These are phyloP conservation scores for Platorchestia sp. DNA, from an alignment of 1,140 invertebrate species.

Conservation along the genomic window DNA sequence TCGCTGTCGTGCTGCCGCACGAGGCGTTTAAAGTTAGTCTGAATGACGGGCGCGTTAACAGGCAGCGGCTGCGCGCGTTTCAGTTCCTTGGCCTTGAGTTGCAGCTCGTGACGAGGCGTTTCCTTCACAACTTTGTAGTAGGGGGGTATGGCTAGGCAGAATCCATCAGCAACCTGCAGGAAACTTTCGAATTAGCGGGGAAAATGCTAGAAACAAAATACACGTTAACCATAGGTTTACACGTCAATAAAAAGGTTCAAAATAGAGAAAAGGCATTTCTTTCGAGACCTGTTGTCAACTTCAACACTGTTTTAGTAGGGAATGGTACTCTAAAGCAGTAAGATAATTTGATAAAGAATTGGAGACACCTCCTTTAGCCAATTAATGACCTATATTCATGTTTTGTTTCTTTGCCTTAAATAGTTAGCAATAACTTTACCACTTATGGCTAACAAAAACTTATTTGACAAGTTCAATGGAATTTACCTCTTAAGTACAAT, in stretches of 20 bases:
- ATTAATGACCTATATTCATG: not conserved
- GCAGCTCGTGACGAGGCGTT: slow-evolving; percentile 1
- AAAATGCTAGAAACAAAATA: not conserved
- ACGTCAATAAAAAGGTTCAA: not conserved
- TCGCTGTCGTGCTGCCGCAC: not conserved
- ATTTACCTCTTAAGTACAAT: no score
- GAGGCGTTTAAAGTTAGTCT: not conserved
- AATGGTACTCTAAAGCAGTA: not conserved
- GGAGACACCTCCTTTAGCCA: not conserved
- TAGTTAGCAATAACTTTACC: no score
- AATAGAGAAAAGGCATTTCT: not conserved
- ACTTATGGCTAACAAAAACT: no score
- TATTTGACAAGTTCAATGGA: no score
- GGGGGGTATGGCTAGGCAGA: not conserved
- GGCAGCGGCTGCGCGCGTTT: not conserved
- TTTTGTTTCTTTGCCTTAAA: no score
- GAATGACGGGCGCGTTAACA: not conserved
- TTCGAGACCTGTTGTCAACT: no score
- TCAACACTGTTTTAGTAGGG: no score
- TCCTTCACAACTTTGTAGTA: slow-evolving; percentile 37
- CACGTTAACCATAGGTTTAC: not conserved
- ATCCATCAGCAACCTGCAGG: slow-evolving; percentile 17
- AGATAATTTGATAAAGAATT: not conserved
- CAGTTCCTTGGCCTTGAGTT: slow-evolving; percentile 6
- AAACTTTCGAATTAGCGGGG: not conserved